A percentile compares a stretch with the other conserved stretches of the same genome.
Evolutionary conservation across 2,797 vertebrate genomes (phyloP).

Genomic region (Meriones psammophilus): DNA sequence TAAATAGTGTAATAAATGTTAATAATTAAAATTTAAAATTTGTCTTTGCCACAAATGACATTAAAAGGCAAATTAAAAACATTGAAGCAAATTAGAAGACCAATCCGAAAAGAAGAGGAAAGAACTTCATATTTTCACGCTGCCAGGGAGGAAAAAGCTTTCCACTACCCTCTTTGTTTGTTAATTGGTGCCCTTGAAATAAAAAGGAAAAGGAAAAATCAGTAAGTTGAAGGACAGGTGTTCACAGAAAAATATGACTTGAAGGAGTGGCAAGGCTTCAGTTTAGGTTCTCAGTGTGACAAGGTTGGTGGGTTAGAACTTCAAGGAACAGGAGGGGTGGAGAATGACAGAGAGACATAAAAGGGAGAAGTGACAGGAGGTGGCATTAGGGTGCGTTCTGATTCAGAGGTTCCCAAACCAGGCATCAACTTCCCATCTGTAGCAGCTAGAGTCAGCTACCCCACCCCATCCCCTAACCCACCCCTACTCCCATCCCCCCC

Average conservation of each 20-base stretch:
- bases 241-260: constrained; percentile 16
- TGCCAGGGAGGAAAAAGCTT: not conserved
- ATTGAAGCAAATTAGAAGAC: not conserved
- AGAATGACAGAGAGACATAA: not conserved
- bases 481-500: not conserved
- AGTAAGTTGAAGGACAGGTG: not conserved
- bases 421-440: not conserved
- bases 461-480: too few species aligned
- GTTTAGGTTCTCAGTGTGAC: not conserved
- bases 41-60: constrained; percentile 10
- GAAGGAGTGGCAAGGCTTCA: not conserved
- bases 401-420: not conserved
- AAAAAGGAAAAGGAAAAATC: not conserved
- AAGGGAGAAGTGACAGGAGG: not conserved
- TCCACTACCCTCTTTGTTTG: not conserved
- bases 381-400: not conserved
- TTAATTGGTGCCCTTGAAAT: not conserved
- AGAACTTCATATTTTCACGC: constrained; percentile 26
- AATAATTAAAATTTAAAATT: constrained; percentile 47
- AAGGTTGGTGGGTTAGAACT: not conserved
- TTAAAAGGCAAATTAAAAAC: constrained; percentile 39
- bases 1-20: constrained; percentile 24
- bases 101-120: constrained; percentile 12
- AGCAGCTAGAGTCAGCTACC: not conserved
- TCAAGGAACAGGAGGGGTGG: not conserved